These are phyloP conservation scores for Urocyon cinereoargenteus DNA, from an alignment of 2,797 vertebrate genomes.

Conservation along the genomic window DNA sequence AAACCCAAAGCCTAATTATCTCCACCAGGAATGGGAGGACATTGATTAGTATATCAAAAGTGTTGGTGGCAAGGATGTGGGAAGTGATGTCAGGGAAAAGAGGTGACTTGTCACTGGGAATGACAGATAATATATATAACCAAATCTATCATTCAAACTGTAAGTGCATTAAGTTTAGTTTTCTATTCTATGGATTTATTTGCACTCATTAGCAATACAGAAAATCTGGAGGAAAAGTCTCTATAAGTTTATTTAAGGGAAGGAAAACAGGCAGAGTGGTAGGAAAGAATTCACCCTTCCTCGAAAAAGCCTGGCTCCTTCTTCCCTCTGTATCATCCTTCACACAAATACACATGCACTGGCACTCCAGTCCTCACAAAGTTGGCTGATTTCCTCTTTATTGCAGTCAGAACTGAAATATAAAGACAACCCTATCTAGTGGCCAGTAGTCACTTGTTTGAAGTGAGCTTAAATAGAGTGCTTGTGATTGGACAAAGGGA, in stretches of 20 bases:
- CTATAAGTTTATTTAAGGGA: neutral
- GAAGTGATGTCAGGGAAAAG: neutral
- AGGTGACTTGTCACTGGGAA: neutral
- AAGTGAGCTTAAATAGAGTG: neutral
- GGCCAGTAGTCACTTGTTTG: neutral
- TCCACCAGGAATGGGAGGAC: neutral
- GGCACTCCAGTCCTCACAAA: neutral
- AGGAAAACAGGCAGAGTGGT: neutral
- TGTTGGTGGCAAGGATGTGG: neutral
- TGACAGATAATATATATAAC: neutral
- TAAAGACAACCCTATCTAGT: neutral
- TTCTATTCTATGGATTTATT: neutral
- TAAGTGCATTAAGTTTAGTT: neutral
- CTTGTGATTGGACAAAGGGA: neutral
- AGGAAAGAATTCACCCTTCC: neutral
- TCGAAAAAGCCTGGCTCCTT: neutral
- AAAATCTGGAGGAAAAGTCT: neutral
- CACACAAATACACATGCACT: neutral
- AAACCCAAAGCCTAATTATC: neutral
- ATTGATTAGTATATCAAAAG: neutral
- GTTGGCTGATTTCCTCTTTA: neutral
- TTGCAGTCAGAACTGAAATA: neutral
- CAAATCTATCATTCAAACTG: neutral
- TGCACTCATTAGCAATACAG: neutral
- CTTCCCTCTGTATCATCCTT: neutral